Evolutionary conservation across 2,797 vertebrate species (phyloP).

Genomic region (Hippoglossus hippoglossus): DNA sequence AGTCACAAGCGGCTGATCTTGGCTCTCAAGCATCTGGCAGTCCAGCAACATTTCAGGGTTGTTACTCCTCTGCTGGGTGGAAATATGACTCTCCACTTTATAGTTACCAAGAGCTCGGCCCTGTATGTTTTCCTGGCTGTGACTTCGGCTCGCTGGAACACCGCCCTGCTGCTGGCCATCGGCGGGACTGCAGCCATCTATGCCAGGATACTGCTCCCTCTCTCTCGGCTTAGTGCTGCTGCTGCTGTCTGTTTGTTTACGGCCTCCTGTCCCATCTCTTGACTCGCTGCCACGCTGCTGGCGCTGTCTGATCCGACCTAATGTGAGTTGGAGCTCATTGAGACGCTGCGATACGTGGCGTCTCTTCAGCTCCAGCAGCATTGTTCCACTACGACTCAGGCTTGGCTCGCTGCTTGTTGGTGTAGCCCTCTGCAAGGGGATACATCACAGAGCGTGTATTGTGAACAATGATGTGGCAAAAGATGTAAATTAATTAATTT

Average conservation of each 20-base stretch:
- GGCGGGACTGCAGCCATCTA: slow-evolving; percentile 20
- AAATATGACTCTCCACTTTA: slow-evolving; percentile 60
- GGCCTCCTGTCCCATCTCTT: slow-evolving; percentile 44
- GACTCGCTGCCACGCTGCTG: slow-evolving; percentile 66
- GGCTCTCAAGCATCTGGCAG: slow-evolving; percentile 34
- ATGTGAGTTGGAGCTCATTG: slow-evolving; percentile 81
- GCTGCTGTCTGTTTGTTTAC: slow-evolving; percentile 42
- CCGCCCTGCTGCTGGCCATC: slow-evolving; percentile 34
- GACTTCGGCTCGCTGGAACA: slow-evolving; percentile 43
- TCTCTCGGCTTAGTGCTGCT: slow-evolving; percentile 43
- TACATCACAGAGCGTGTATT: slow-evolving; percentile 25
- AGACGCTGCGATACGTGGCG: slow-evolving; percentile 79
- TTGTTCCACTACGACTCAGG: slow-evolving; percentile 71
- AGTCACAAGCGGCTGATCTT: slow-evolving; percentile 16
- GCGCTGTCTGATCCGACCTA: slow-evolving; percentile 59
- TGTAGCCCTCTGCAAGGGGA: slow-evolving; percentile 51
- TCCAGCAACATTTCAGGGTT: slow-evolving; percentile 29
- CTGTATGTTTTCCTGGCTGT: slow-evolving; percentile 43
- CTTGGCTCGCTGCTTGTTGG: slow-evolving; percentile 50
- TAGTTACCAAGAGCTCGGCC: slow-evolving; percentile 34
- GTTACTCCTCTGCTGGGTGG: slow-evolving; percentile 41
- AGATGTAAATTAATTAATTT: background rate
- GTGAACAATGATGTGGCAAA: slow-evolving; percentile 19
- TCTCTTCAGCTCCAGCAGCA: slow-evolving; percentile 84
- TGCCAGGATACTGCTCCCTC: slow-evolving; percentile 20